Evolutionary conservation across 2,888 invertebrate genomes (phyloP).

Genomic region (Metacarcinus magister): DNA sequence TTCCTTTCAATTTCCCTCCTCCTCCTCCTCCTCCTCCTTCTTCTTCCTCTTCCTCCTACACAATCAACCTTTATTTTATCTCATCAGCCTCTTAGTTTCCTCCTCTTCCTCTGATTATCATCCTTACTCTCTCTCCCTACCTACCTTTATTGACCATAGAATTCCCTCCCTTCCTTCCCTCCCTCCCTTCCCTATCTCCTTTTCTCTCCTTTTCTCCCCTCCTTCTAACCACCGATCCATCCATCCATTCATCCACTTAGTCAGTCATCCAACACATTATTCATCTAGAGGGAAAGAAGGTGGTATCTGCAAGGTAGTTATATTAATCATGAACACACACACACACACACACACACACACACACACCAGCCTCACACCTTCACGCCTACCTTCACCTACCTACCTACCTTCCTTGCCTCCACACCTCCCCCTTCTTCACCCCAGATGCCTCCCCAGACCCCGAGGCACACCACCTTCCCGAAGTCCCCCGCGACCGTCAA

Average conservation of each 20-base stretch:
- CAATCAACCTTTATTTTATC: not conserved
- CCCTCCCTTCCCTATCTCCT: not conserved
- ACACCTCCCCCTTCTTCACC: not conserved
- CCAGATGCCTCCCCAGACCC: not conserved
- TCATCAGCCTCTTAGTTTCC: not conserved
- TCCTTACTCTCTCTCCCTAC: not conserved
- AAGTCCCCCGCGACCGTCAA: slow-evolving; percentile 60
- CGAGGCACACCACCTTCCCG: not conserved
- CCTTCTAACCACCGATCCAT: not conserved
- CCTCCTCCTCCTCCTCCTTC: not conserved
- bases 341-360: not conserved
- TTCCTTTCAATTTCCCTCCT: not conserved
- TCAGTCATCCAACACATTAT: slow-evolving; percentile 51
- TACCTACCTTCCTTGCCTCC: not conserved
- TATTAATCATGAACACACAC: not conserved
- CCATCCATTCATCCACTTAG: not conserved
- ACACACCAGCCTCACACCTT: not conserved
- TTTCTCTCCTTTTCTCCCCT: not conserved
- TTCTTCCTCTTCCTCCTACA: not conserved
- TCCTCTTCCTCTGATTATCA: not conserved
- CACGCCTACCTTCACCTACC: not conserved
- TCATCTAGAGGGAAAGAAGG: not conserved
- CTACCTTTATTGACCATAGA: not conserved
- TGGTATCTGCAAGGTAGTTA: not conserved
- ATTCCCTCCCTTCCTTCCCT: not conserved